phyloP scores from a whole-genome alignment of 2,888 invertebrate genomes.

The Plebejus anna region DNA sequence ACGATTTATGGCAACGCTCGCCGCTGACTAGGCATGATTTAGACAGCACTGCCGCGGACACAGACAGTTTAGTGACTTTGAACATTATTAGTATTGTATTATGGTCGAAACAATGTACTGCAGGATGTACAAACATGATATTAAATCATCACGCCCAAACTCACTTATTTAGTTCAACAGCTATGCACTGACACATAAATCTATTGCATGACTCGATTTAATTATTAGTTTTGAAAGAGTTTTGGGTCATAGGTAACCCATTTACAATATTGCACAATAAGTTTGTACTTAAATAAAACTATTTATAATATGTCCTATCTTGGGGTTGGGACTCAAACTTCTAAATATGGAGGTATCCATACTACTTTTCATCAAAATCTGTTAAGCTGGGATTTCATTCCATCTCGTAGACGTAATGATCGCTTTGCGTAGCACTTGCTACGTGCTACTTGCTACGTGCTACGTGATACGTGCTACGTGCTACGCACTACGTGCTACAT shows the following conservation, averaged over 20 bases:
- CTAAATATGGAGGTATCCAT: too few relatives aligned
- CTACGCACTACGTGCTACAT: too few relatives aligned
- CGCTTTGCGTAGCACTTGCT: too few relatives aligned
- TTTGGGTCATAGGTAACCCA: not conserved
- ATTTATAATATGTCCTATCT: too few relatives aligned
- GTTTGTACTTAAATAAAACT: too few relatives aligned
- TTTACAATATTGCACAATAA: too few relatives aligned
- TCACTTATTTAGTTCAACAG: conserved; percentile 16
- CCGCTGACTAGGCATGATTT: conserved; percentile 25
- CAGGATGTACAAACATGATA: not conserved
- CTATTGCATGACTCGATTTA: not conserved
- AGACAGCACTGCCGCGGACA: not conserved
- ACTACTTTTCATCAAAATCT: too few relatives aligned
- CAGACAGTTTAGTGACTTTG: not conserved
- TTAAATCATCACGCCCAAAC: conserved; percentile 24
- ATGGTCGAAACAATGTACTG: not conserved
- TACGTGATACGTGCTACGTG: too few relatives aligned
- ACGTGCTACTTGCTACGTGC: too few relatives aligned
- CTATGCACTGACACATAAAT: not conserved
- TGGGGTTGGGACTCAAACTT: too few relatives aligned
- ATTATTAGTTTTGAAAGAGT: not conserved
- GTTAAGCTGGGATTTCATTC: too few relatives aligned
- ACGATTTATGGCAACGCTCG: conserved; percentile 19
- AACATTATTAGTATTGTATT: not conserved
- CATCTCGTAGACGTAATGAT: too few relatives aligned